Percentiles rank a stretch among this genome's conserved stretches.
phyloP scores from a whole-genome alignment of 2,888 invertebrate genomes.

The Leptopilina drosophilae region DNA sequence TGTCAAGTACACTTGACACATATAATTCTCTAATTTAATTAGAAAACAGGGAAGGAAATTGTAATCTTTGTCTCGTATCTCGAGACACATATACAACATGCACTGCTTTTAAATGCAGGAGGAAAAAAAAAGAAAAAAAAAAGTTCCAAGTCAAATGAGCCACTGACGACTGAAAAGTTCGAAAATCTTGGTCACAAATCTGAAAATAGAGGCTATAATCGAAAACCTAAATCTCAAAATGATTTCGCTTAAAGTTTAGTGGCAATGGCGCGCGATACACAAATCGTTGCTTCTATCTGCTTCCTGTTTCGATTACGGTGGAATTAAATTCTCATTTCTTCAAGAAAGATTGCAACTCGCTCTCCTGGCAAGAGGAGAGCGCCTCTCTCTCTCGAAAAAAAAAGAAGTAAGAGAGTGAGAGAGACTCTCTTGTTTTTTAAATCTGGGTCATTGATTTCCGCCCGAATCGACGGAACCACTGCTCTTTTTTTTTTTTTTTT shows the following conservation, averaged over 20 bases:
- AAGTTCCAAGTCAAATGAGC: too few relatives aligned
- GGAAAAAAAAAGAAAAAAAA: too few relatives aligned
- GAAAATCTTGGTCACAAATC: slow-evolving; percentile 26
- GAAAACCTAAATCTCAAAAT: slow-evolving; percentile 27
- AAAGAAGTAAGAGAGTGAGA: neutral
- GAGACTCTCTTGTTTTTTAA: slow-evolving; percentile 37
- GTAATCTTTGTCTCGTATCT: too few relatives aligned
- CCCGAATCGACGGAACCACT: slow-evolving; percentile 23
- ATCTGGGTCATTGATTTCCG: slow-evolving; percentile 39
- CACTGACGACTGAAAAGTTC: neutral
- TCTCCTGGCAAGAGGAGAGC: too few relatives aligned
- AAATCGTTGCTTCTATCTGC: slow-evolving; percentile 6
- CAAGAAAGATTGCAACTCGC: slow-evolving; percentile 31
- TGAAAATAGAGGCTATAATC: slow-evolving; percentile 9
- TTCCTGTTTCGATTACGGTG: slow-evolving; percentile 31
- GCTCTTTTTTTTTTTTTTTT: neutral
- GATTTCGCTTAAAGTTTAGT: slow-evolving; percentile 14
- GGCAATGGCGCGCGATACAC: slow-evolving; percentile 19
- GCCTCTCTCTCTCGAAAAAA: neutral
- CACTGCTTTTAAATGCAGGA: too few relatives aligned
- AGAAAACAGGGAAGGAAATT: too few relatives aligned
- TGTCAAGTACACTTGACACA: too few relatives aligned
- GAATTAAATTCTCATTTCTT: slow-evolving; percentile 31
- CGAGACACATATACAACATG: too few relatives aligned
- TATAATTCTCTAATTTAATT: too few relatives aligned